Base-by-base conservation (phyloP, 2,888 invertebrate species). In the Harpalus rufipes region DNA sequence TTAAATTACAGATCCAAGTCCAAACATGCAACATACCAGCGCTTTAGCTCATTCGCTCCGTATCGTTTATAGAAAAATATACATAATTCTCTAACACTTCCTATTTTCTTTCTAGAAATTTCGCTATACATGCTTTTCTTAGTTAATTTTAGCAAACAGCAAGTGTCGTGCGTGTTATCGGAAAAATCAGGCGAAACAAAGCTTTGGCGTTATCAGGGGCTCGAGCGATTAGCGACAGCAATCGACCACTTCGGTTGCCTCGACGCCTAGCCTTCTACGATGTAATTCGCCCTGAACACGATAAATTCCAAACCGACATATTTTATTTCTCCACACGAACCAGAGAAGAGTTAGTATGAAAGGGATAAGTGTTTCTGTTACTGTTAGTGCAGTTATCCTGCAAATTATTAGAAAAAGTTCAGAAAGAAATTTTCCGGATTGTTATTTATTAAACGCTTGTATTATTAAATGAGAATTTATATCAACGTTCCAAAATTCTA, bases 141-240 rank as follows among this genome's bases (percentile, higher is more conserved):
- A 51, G 44, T 51, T 81, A 81, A 81, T 81, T 81, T 81, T 65
- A 81, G 65, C 68, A 81, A 81, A 68, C 21, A 82, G 68, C 72
- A 82, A 72, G 72, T 72, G 82, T 72, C 72, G 72, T 82, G 82
- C 68, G 10, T 72, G 58, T 12, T 82, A 82, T 82, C 82, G 39
- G 76, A 83, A 76, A 83, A 83, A 83, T 83, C 83, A 83, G 39
- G 82, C 41, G 59, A 61, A 39, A 74, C 56, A 39, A 68, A 72
- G 51, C 44, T 51, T 12, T 32, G 81, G 81, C 72, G 44, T 12
- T 21, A 41, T 44, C 72, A 74, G 12, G 32, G 14, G 68, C 32
- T 68, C 32, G 16, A 65, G 68, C 68, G 68, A 68, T 68, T 68
- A 68, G 68, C 68, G 68, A 68, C 41, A 63, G 63, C 63, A 68